Base-by-base conservation (phyloP, 1,140 invertebrate genomes). In the Nasonia giraulti region DNA sequence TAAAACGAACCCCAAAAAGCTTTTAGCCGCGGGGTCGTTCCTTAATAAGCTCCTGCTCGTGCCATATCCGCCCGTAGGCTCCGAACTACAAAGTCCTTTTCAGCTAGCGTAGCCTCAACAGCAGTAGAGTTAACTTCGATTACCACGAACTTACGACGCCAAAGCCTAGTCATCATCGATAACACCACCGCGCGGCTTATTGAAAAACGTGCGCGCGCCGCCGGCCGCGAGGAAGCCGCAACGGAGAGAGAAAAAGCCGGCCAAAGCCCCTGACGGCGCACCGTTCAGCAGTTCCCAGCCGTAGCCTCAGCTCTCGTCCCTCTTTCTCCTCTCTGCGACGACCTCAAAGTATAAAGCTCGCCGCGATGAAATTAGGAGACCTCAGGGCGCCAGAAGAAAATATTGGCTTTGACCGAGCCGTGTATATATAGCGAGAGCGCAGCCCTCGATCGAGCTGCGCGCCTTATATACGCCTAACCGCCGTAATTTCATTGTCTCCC, bases 151-250 rank as follows among this genome's bases (percentile, higher is more conserved):
- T 62, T 62, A n/a, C 17, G 20, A 17, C 2, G 6, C 6, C 55
- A 62, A 62, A 71, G 68, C 68, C 68, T 27, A 71, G 68, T 71
- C 68, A 71, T 71, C 68, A 71, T 71, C 68, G 27, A 71, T 71
- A 71, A 71, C 68, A 71, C 31, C 68, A 37, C 27, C 27, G 33
- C 4, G 23, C 8, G 27, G 68, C 68, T 71, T 71, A 71, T 71
- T 71, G 68, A 71, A 71, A 71, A 71, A 71, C 55, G 55, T 62
- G 55, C 10, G 20, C 14, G 27, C 27, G 1, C 27, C 27, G 44
- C 44, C 44, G 47, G 17, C 40, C 55, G 55, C 55, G 14, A n/a
- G 6, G 17, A 62, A 62, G 55, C 55, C 55, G 27, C 68, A 33
- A 31, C 68, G 68, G 1, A 71, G 68, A 33, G 10, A 71, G 68